Base-by-base conservation (phyloP, 2,113 vertebrate genomes). In the Saimiri boliviensis region DNA sequence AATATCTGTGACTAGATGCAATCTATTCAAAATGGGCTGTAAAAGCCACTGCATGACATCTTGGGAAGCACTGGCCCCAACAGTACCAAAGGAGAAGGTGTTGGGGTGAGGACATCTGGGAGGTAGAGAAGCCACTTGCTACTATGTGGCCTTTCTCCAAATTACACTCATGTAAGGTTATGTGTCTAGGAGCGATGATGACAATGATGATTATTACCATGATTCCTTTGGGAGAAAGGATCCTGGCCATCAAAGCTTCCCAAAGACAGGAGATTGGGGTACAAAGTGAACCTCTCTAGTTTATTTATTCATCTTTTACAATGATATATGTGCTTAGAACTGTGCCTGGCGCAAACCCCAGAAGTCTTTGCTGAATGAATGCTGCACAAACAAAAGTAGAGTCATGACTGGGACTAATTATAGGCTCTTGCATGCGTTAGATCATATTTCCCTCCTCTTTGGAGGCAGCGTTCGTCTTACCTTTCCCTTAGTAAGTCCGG, bases 401-500 rank as follows among this genome's bases (percentile, higher is more conserved):
- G 54, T 60, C 45, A 5, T 1, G 35, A 8, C 8, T 3, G 47
- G 42, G 66, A 16, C 92, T 90, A 86, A 73, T 92, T 45, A 85
- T 52, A 96, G 93, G 52, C 30, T 27, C 74, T 54, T 52, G 35
- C 1, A 0, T 86, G 91, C 84, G 45, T 4, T 3, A 27, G 93
- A 37, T 86, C 71, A 0, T 0, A 68, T 95, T 70, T 82, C 86
- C 52, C 80, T n/a, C 37, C 45, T 90, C 89, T 52, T 11, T 10
- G 42, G 56, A 52, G 76, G 16, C 32, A 58, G 52, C 0, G 0
- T 47, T 27, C 93, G 63, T 45, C 88, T 89, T 90, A 90, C 92
- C 86, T 91, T 96, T 93, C 93, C 91, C 63, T 58, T n/a, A 42
- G 89, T 37, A 20, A 82, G 76, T 30, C 71, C 63, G 19, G n/a